Conservation (phyloP, 2,888 invertebrate species). For the Tiliacea citrago region DNA sequence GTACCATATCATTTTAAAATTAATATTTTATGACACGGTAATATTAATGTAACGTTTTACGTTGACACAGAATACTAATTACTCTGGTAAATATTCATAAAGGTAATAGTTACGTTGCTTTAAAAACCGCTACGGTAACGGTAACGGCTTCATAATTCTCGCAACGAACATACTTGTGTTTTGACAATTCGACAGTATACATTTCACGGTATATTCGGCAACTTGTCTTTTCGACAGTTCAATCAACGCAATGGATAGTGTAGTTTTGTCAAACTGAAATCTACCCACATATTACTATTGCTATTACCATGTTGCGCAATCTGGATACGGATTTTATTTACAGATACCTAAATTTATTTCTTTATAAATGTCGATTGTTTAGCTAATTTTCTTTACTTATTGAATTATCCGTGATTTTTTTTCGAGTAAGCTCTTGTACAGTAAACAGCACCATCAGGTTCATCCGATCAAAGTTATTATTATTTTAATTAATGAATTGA, state of each 20-base stretch:
- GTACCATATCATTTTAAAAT: conserved; percentile 17
- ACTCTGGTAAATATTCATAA: conserved; percentile 19
- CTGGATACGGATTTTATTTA: neutral
- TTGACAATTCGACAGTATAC: neutral
- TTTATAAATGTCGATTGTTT: neutral
- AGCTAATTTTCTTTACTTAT: neutral
- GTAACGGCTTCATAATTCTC: neutral
- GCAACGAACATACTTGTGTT: neutral
- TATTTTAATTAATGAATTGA: too few species aligned
- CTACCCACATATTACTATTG: neutral
- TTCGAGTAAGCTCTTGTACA: neutral
- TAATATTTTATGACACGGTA: conserved; percentile 20
- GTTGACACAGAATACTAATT: conserved; percentile 33
- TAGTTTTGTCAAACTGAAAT: conserved; percentile 7
- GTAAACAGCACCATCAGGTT: too few species aligned
- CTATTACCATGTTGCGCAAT: neutral
- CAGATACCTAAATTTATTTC: neutral
- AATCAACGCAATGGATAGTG: conserved; percentile 4
- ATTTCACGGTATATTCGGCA: neutral
- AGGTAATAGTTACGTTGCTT: neutral
- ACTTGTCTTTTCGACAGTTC: neutral
- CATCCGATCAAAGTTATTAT: too few species aligned
- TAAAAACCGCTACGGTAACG: neutral
- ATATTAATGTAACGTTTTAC: conserved; percentile 27
- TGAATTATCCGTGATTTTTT: neutral